These are phyloP conservation scores for Caerostris extrusa DNA, from an alignment of 1,140 invertebrate species.

Conservation along the genomic window DNA sequence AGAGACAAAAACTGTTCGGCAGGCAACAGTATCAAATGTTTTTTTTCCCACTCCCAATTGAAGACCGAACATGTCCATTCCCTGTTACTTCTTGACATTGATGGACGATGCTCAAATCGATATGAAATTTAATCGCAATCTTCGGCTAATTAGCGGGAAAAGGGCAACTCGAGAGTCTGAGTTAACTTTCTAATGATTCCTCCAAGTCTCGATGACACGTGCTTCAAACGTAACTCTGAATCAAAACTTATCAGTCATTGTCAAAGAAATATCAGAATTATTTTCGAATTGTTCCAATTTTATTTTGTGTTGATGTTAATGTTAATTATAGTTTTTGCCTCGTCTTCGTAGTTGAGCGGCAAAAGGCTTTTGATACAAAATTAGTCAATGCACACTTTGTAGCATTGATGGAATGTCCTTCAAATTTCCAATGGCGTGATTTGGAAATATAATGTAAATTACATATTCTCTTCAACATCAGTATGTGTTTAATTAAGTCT, in stretches of 20 bases:
- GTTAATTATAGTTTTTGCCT: no score
- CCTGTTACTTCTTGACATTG: constrained; percentile 14
- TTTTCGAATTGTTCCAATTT: background rate
- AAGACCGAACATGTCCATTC: background rate
- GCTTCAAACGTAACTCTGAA: background rate
- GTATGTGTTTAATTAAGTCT: no score
- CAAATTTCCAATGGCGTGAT: no score
- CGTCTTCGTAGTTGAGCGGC: no score
- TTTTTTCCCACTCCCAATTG: background rate
- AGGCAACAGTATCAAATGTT: constrained; percentile 13
- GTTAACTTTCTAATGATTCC: background rate
- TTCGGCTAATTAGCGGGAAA: constrained; percentile 44
- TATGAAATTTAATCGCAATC: constrained; percentile 45
- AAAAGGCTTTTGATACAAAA: no score
- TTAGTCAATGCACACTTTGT: no score
- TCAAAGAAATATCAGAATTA: background rate
- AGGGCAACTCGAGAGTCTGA: background rate
- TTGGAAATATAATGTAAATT: no score
- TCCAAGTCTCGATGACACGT: background rate
- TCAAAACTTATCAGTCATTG: constrained; percentile 59
- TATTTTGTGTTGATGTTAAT: background rate
- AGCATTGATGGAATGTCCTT: no score
- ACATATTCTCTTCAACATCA: no score
- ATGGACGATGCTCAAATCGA: constrained; percentile 31
- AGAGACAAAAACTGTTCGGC: constrained; percentile 46